Base-by-base conservation (phyloP, 2,888 invertebrate species). In the Ditula angustiorana region DNA sequence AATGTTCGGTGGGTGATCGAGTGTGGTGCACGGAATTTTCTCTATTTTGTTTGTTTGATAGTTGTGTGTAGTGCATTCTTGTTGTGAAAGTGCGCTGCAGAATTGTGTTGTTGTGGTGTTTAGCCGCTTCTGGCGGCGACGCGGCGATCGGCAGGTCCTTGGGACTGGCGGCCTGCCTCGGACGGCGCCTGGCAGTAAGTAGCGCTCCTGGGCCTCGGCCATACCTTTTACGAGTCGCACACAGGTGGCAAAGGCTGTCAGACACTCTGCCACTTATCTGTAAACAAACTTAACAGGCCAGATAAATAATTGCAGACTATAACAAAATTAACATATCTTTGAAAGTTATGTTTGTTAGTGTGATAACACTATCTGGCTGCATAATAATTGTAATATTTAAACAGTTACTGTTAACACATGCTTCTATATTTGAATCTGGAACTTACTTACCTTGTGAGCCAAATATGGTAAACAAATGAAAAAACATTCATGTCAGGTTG, bases 21-120 rank as follows among this genome's bases (percentile, higher is more conserved):
- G 70, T 57, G 53, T 47, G 79, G 78, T 75, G 79, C 80, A 50
- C 78, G 74, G 77, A 77, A 76, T 83, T 83, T 80, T 83, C 77
- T 71, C 72, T 85, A 79, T 83, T 83, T 83, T 86, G 83, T 86
- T 87, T 84, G 77, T 83, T 72, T 78, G 74, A 71, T 76, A 74
- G 72, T 72, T 79, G 75, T 82, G 80, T 76, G 75, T 77, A 73
- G 81, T 86, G 85, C 85, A 86, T 86, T 86, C 84, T 82, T 71
- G 72, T 74, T 77, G 87, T 85, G 87, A 87, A 90, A 90, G 89
- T 88, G 83, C 82, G 80, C 82, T 77, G 74, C 74, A 76, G 79
- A 80, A 78, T 85, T 83, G 84, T 76, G 77, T 85, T 86, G 82
- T 87, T 85, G 83, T 89, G 83, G 78, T 79, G 71, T 78, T 75